Base-by-base conservation (phyloP, 2,797 vertebrate genomes). In the Lutjanus campechanus region DNA sequence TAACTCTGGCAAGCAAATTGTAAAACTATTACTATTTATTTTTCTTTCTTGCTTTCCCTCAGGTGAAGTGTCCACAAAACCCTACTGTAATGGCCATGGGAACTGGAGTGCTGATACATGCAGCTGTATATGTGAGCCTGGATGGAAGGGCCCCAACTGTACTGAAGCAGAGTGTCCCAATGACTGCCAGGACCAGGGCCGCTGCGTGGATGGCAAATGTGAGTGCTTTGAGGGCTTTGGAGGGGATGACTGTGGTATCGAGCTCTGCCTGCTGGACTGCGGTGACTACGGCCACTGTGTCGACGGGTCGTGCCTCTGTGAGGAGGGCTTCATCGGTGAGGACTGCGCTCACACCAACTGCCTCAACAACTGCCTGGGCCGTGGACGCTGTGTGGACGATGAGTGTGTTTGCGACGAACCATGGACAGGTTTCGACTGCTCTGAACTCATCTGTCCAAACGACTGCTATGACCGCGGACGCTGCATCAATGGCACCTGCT, bases 111-210 rank as follows among this genome's bases (percentile, higher is more conserved):
- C 84, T 4, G 96, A 96, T 8, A 92, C 92, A 56, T 96, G 98
- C 63, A 96, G 95, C 81, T 99, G 98, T 16, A 1, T 96, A 56
- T 99, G 98, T 44, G 92, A 96, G 0, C 83, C 95, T 0, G 97
- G 97, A 69, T 99, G 97, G 95, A 94, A 93, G 0, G 97, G 97
- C 0, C 89, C 95, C 16, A 98, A 98, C 93, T 99, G 98, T 91
- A 93, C 96, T 7, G 97, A 97, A 77, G 82, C 94, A 0, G 94
- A 96, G 63, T 99, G 98, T 58, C 96, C 97, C 0, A 92, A 95
- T 0, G 97, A 98, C 94, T 99, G 98, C 89, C 98, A 97, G 0
- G 98, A 99, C 94, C 98, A 99, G 93, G 98, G 98, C 61, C 97
- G 95, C 87, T 99, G 98, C 0, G 83, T 97, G 69, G 92, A 96